Base-by-base conservation (phyloP, 2,797 vertebrate species). In the Discoglossus pictus region DNA sequence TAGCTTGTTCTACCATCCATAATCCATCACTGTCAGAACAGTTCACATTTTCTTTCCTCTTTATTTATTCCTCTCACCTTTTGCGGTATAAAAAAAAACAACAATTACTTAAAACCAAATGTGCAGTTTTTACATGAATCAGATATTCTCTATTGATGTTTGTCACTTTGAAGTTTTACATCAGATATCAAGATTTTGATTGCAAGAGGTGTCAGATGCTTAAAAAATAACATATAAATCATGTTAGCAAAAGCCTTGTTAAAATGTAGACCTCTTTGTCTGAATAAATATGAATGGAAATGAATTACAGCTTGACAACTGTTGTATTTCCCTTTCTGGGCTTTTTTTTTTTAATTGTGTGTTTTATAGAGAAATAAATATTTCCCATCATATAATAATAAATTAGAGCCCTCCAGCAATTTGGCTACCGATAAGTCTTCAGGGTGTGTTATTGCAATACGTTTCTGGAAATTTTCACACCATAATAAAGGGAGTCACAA, bases 401-500 rank as follows among this genome's bases (percentile, higher is more conserved):
- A 46, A 46, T 48, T 54, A 51, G 17, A 69, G 20, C 31, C 9
- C 23, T 55, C 38, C 6, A 31, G 51, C 34, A 46, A 31, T 46
- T 21, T 43, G 51, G 23, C 43, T 17, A n/a, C 17, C 47, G 25
- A 61, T 5, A 62, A 13, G 20, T 73, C 54, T 75, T 70, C 48
- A 53, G 56, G 18, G 24, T 71, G 75, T 78, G 78, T 74, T 59
- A 70, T 61, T 74, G 40, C 35, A 71, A 38, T 79, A 43, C 48
- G 73, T 11, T 82, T 64, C 74, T 56, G 72, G 67, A 80, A 77
- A 75, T 72, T 80, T 79, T 73, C 77, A 80, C 83, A 77, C 63
- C 72, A 74, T 78, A 84, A 77, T 73, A 76, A 86, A 88, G 89
- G 91, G 93, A 93, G 91, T 93, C 94, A 91, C 94, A 93, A 94